Percentiles rank a stretch among this genome's conserved stretches.
Conservation (phyloP, 2,113 vertebrate genomes). For the Fukomys damarensis region DNA sequence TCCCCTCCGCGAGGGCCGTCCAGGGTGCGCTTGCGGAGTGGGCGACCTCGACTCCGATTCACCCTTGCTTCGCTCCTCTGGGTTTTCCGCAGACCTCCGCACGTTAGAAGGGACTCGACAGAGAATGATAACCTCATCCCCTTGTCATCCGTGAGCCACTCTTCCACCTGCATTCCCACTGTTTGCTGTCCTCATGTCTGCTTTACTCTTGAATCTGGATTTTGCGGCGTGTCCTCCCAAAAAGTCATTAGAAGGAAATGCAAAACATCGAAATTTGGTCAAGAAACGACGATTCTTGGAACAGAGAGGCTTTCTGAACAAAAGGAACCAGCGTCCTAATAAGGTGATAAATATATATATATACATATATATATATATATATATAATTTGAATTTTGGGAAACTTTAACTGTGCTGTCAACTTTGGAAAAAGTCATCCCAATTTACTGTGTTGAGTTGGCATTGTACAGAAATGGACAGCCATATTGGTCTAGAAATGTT, state of each 20-base stretch:
- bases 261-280: constrained; percentile 81
- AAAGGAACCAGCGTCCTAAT: constrained; percentile 74
- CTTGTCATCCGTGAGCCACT: neutral
- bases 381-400: too few relatives aligned
- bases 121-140: neutral
- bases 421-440: too few relatives aligned
- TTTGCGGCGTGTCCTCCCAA: constrained; percentile 55
- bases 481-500: too few relatives aligned
- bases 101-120: constrained; percentile 45
- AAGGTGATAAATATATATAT: neutral
- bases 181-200: constrained; percentile 84
- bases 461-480: too few relatives aligned
- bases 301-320: constrained; percentile 76
- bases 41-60: neutral
- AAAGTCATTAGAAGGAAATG: constrained; percentile 63
- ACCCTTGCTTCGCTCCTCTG: neutral
- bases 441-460: too few relatives aligned
- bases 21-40: neutral
- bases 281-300: constrained; percentile 81
- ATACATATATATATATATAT: neutral
- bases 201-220: constrained; percentile 86
- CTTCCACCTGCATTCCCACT: neutral
- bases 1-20: too few relatives aligned
- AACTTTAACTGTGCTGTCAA: too few relatives aligned
- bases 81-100: constrained; percentile 6